A percentile compares a stretch with the other conserved stretches of the same genome.
phyloP scores from a whole-genome alignment of 92 coral and sea anemone species.

The Blastomussa wellsi region DNA sequence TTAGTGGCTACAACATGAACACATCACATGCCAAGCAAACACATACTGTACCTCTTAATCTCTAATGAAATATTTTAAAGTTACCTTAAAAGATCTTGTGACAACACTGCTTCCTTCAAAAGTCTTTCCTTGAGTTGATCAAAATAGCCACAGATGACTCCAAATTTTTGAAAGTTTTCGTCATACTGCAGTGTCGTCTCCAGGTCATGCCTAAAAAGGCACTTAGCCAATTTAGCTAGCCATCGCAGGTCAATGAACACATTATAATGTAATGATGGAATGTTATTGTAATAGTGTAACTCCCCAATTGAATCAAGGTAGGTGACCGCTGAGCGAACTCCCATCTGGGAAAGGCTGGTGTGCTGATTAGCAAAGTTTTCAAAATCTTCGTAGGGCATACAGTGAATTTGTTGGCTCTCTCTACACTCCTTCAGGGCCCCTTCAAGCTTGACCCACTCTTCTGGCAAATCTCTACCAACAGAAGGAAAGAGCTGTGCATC shows the following conservation, averaged over 20 bases:
- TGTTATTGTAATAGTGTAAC: conserved; percentile 56
- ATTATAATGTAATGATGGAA: conserved; percentile 53
- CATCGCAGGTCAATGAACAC: conserved; percentile 82
- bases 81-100: conserved; percentile 81
- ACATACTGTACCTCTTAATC: background rate
- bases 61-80: background rate
- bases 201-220: conserved; percentile 85
- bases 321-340: conserved; percentile 60
- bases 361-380: conserved; percentile 53
- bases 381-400: conserved; percentile 70
- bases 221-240: conserved; percentile 72
- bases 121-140: conserved; percentile 52
- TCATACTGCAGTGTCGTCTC: conserved; percentile 52
- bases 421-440: conserved; percentile 54
- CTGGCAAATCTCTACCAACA: conserved; percentile 79
- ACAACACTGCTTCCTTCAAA: conserved; percentile 63
- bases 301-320: conserved; percentile 87
- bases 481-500: conserved; percentile 73
- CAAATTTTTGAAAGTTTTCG: conserved; percentile 48
- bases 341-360: conserved; percentile 47
- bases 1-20: too few species aligned
- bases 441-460: conserved; percentile 77
- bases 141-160: conserved; percentile 53
- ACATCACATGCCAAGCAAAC: too few species aligned
- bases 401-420: conserved; percentile 49